Evolutionary conservation across 2,888 invertebrate genomes (phyloP).

Genomic region (Calameuta filiformis): DNA sequence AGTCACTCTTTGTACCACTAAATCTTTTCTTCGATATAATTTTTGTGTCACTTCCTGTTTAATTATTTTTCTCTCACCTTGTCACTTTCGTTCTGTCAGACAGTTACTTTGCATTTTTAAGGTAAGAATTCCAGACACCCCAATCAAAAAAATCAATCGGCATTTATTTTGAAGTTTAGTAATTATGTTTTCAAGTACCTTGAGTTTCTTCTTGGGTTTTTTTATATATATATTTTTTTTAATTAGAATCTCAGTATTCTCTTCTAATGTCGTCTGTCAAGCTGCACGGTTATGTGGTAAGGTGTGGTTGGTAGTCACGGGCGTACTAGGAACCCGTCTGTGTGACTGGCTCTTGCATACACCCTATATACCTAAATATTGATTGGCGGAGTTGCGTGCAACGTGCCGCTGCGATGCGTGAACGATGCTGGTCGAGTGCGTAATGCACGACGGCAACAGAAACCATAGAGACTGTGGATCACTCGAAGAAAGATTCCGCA

Average conservation of each 20-base stretch:
- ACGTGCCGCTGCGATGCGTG: slow-evolving; percentile 5
- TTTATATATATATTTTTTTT: not conserved
- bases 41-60: not conserved
- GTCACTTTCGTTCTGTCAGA: not conserved
- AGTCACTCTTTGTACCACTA: not conserved
- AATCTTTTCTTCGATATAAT: not conserved
- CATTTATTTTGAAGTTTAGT: not conserved
- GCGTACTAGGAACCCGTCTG: slow-evolving; percentile 31
- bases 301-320: slow-evolving; percentile 41
- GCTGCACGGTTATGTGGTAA: slow-evolving; percentile 14
- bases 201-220: not conserved
- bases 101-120: not conserved
- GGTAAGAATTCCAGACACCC: not conserved
- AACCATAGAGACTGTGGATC: not conserved
- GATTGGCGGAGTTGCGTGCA: slow-evolving; percentile 37
- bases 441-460: not conserved
- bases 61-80: not conserved
- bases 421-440: slow-evolving; percentile 3
- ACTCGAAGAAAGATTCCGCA: not conserved
- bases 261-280: not conserved
- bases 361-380: slow-evolving; percentile 42
- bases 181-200: not conserved
- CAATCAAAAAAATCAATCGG: not conserved
- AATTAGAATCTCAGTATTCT: not conserved
- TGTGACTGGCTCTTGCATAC: slow-evolving; percentile 32